Base-by-base conservation (phyloP, 2,113 vertebrate genomes). In the Hippocampus abdominalis region DNA sequence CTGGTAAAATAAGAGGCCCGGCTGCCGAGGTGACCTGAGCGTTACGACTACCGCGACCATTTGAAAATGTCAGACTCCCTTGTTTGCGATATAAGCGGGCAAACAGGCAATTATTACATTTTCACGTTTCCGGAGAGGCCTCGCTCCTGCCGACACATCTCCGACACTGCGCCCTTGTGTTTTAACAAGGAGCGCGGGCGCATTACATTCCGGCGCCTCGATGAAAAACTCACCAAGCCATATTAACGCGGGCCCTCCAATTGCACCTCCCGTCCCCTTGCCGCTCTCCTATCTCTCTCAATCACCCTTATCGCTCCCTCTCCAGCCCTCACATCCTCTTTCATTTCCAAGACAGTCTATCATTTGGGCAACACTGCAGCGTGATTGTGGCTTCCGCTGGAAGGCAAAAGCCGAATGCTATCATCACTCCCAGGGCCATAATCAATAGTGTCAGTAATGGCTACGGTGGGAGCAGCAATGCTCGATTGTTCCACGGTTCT, bases 31-130 rank as follows among this genome's bases (percentile, higher is more conserved):
- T 90, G 91, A 92, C 87, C 87, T 72, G 83, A 88, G 86, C 89
- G 87, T 90, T 79, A 81, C 81, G 70, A 82, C 89, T 91, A 91
- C 86, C 84, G 82, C 84, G 89, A 86, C 73, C 72, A 82, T 93
- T 91, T 91, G 88, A 90, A 94, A 94, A 93, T 92, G 93, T 94
- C 92, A 89, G 90, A 85, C 88, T 91, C 74, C 73, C 93, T 93
- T 84, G 91, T 96, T 94, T 94, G 91, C 91, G 89, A 94, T 95
- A 94, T 89, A 92, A 93, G 93, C 86, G 83, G 87, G 90, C 92
- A 84, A 73, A 49, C 80, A 74, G 76, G 89, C 93, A 93, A 94
- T 95, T 94, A 94, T 56, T 1, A 86, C 90, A 87, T 91, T 92
- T 92, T 92, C 92, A 87, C 92, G 91, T 93, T 78, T 90, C 86